phyloP scores from a whole-genome alignment of 2,113 vertebrate genomes.

The Gavialis gangeticus region DNA sequence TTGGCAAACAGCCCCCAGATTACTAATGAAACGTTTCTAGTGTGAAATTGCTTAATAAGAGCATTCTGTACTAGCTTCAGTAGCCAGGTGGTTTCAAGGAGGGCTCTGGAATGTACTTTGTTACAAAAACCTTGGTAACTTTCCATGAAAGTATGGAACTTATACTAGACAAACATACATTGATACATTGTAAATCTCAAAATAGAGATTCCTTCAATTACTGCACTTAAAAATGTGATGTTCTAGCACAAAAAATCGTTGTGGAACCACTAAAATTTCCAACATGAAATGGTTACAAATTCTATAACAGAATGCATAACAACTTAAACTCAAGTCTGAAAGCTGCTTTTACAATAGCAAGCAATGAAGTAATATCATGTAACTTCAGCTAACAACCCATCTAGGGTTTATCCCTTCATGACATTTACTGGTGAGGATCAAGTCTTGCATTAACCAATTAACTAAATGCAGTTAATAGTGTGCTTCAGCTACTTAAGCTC shows the following conservation, averaged over 20 bases:
- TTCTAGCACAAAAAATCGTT: neutral
- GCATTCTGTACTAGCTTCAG: neutral
- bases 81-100: neutral
- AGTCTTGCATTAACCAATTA: conserved; percentile 72
- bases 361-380: conserved; percentile 41
- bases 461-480: conserved; percentile 69
- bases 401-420: conserved; percentile 65
- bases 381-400: conserved; percentile 29
- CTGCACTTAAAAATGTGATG: neutral
- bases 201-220: neutral
- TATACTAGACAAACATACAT: rapidly evolving
- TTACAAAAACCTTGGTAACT: neutral
- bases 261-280: neutral
- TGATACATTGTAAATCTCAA: neutral
- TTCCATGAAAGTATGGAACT: neutral
- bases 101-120: no score
- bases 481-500: conserved; percentile 71
- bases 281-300: neutral
- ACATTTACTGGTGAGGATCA: conserved; percentile 63
- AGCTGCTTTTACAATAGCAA: conserved; percentile 39
- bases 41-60: neutral
- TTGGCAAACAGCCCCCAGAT: neutral
- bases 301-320: neutral
- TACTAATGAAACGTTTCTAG: neutral
- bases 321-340: neutral